Evolutionary conservation across 1,140 invertebrate genomes (phyloP).

Genomic region (Pollicipes pollicipes): DNA sequence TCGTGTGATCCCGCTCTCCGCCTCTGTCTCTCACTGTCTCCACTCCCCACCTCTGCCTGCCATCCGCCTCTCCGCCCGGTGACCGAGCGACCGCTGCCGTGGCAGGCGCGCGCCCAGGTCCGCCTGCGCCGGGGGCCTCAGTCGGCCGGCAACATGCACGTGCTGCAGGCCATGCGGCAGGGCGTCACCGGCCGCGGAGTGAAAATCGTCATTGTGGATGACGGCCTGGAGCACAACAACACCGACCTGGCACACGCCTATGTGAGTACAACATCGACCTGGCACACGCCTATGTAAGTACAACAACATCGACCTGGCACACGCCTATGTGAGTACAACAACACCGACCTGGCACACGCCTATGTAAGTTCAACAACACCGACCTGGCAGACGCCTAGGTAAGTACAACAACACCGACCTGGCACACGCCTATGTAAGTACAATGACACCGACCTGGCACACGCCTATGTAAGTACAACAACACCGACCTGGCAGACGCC

Average conservation of each 20-base stretch:
- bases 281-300: no score
- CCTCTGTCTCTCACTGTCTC: background rate
- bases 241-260: constrained; percentile 60
- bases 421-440: no score
- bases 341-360: no score
- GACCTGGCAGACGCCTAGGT: no score
- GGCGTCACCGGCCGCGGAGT: constrained; percentile 63
- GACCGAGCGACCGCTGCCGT: no score
- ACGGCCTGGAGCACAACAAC: constrained; percentile 65
- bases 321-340: no score
- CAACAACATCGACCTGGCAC: no score
- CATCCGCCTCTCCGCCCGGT: background rate
- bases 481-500: constrained; percentile 54
- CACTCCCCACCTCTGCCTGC: background rate
- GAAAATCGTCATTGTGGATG: constrained; percentile 64
- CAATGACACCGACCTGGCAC: no score
- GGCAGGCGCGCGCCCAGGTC: constrained; percentile 39
- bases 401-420: no score
- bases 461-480: no score
- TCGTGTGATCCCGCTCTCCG: background rate
- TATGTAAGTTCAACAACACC: no score
- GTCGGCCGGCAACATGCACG: constrained; percentile 42
- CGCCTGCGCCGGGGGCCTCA: constrained; percentile 38
- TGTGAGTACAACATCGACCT: no score
- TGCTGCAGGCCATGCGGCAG: constrained; percentile 54